Evolutionary conservation across 2,113 vertebrate species (phyloP).

Genomic region (Mormyrus lacerda): DNA sequence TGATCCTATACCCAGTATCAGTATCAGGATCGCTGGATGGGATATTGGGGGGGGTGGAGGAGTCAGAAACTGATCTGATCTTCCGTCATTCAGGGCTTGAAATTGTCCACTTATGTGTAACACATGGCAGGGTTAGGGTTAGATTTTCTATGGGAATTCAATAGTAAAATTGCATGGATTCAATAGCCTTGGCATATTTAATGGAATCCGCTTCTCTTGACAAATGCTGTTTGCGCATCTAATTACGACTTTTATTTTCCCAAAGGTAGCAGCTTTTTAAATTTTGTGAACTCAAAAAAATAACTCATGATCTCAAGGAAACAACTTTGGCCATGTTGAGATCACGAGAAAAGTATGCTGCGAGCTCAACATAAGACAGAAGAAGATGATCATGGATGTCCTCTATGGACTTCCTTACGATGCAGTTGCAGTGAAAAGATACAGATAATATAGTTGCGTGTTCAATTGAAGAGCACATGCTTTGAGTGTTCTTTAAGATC

Average conservation of each 20-base stretch:
- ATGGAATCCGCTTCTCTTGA: not conserved
- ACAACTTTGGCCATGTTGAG: not conserved
- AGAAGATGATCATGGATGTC: not conserved
- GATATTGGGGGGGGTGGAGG: not conserved
- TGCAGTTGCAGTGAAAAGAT: not conserved
- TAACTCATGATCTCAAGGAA: not conserved
- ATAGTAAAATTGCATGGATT: not conserved
- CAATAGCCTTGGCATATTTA: not conserved
- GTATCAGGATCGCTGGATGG: not conserved
- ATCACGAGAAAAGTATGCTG: not conserved
- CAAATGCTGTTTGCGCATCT: not conserved
- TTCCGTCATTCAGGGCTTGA: not conserved
- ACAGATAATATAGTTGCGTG: not conserved
- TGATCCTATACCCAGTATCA: not conserved
- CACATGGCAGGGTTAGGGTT: not conserved
- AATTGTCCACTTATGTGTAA: too few species aligned
- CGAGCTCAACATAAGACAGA: not conserved
- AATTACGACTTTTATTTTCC: not conserved
- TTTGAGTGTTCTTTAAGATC: not conserved
- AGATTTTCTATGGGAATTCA: not conserved
- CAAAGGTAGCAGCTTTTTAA: not conserved
- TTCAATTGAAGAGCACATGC: not conserved
- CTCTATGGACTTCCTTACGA: not conserved
- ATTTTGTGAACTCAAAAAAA: not conserved
- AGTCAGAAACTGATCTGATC: not conserved